Evolutionary conservation across 1,140 invertebrate genomes (phyloP).

Genomic region (Ceratitis capitata): DNA sequence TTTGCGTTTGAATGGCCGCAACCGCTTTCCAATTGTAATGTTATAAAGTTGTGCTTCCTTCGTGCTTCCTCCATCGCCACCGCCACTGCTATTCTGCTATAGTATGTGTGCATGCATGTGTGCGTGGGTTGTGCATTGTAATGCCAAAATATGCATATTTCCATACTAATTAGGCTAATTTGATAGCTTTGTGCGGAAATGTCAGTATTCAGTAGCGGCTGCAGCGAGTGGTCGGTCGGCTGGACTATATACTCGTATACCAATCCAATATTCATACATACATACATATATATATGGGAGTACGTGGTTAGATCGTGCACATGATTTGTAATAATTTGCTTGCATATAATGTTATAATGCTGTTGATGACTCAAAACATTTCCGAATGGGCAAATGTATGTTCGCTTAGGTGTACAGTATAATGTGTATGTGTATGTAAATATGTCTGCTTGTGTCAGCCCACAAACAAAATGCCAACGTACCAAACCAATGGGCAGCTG

Average conservation of each 20-base stretch:
- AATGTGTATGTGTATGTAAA: too few relatives aligned
- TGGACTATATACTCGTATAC: neutral
- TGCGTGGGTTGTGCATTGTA: neutral
- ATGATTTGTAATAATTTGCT: neutral
- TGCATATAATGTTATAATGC: neutral
- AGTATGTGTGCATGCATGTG: neutral
- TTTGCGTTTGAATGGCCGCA: neutral
- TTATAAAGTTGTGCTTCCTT: too few relatives aligned
- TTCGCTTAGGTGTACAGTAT: neutral
- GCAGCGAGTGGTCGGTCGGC: neutral
- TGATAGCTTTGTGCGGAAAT: neutral
- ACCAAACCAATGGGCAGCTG: neutral
- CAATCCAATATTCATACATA: neutral
- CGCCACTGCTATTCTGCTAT: too few relatives aligned
- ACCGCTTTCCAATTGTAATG: neutral
- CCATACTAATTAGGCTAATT: constrained; percentile 21
- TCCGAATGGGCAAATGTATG: neutral
- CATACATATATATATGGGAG: neutral
- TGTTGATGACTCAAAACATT: neutral
- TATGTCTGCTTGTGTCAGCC: too few relatives aligned
- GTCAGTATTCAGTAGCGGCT: neutral
- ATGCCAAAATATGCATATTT: constrained; percentile 22
- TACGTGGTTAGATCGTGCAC: neutral
- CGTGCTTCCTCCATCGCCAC: too few relatives aligned
- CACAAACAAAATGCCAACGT: neutral